These are phyloP conservation scores for Alosa sapidissima DNA, from an alignment of 2,797 vertebrate genomes.

Conservation along the genomic window DNA sequence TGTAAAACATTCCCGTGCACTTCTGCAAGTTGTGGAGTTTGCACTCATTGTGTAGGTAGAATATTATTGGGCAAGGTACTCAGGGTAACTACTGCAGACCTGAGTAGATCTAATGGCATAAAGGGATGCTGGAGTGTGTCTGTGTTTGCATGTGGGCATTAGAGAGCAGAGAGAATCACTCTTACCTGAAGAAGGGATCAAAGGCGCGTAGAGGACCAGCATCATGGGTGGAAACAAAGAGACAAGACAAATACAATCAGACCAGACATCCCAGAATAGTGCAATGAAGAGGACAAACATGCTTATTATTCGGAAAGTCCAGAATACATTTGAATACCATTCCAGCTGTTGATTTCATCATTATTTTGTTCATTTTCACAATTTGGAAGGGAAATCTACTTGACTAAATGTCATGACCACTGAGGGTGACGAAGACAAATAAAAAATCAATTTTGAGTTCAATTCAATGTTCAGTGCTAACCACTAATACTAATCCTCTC, in stretches of 20 bases:
- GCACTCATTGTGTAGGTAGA: not conserved
- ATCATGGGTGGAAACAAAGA: not conserved
- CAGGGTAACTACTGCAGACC: not conserved
- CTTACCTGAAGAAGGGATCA: slow-evolving; percentile 63
- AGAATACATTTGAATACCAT: not conserved
- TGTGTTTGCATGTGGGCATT: slow-evolving; percentile 65
- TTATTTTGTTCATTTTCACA: not conserved
- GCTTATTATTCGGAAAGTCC: not conserved
- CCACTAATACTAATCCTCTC: slow-evolving; percentile 6
- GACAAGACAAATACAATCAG: not conserved
- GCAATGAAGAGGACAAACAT: not conserved
- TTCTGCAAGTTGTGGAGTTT: not conserved
- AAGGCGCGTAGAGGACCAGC: slow-evolving; percentile 21
- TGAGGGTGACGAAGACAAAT: not conserved
- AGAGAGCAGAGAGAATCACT: slow-evolving; percentile 42
- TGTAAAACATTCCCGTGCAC: not conserved
- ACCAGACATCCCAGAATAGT: not conserved
- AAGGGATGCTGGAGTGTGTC: slow-evolving; percentile 50
- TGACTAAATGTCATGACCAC: slow-evolving; percentile 2
- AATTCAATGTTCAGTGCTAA: not conserved
- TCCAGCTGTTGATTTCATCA: not conserved
- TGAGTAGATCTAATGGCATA: not conserved
- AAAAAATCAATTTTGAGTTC: slow-evolving; percentile 23
- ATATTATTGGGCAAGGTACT: not conserved
- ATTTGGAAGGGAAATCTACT: not conserved